Conservation (phyloP, 2,888 invertebrate species). For the Thymelicus lineola region DNA sequence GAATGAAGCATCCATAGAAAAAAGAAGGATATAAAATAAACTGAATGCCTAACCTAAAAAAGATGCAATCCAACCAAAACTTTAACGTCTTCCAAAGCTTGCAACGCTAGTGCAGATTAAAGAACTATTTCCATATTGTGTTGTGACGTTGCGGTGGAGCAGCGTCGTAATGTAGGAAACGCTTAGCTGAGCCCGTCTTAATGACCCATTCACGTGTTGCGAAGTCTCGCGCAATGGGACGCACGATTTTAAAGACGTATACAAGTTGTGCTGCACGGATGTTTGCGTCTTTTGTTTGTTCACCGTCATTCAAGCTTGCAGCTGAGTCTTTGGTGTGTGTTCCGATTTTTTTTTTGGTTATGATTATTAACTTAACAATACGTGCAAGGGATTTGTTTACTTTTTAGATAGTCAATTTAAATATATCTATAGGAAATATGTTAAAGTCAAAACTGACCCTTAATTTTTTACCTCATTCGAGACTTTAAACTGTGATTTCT, state of each 20-base stretch:
- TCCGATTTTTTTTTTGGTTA: neutral
- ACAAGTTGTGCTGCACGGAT: neutral
- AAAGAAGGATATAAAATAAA: too few species aligned
- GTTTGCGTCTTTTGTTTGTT: slow-evolving; percentile 24
- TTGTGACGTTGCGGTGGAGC: slow-evolving; percentile 24
- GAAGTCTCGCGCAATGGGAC: slow-evolving; percentile 54
- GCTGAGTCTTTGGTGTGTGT: neutral
- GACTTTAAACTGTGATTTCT: too few species aligned
- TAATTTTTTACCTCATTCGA: too few species aligned
- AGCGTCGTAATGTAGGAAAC: slow-evolving; percentile 57
- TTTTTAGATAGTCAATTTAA: too few species aligned
- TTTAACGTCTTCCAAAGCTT: slow-evolving; percentile 2
- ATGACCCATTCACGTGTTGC: slow-evolving; percentile 71
- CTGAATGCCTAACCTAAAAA: too few species aligned
- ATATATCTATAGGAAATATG: too few species aligned
- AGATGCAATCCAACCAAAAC: too few species aligned
- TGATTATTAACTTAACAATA: too few species aligned
- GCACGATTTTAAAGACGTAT: slow-evolving; percentile 52
- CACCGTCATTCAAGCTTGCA: neutral
- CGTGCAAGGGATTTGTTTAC: too few species aligned
- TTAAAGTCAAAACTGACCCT: too few species aligned
- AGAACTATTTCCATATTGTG: slow-evolving; percentile 19
- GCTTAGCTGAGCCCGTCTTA: slow-evolving; percentile 62
- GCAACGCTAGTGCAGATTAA: slow-evolving; percentile 16
- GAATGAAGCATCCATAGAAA: too few species aligned